Base-by-base conservation (phyloP, 2,888 invertebrate genomes). In the Microctonus aethiopoides region DNA sequence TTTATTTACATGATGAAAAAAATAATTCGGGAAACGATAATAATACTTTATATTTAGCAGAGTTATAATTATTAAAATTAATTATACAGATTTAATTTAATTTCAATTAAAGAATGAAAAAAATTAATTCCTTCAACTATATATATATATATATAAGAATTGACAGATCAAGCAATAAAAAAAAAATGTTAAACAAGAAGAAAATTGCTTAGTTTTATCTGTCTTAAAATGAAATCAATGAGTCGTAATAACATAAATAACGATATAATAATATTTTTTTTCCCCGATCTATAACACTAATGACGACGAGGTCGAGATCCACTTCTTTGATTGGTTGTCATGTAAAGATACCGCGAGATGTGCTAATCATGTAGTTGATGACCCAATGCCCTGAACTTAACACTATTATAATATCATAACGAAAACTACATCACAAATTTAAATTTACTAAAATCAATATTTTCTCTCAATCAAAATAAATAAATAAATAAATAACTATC, bases 261-360 rank as follows among this genome's bases (percentile, higher is more conserved):
- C 5, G n/a, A 39, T 39, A 39, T 39, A n/a, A 39, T 39, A 39
- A 13, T 6, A 32, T 32, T 32, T 20, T n/a, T 46, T 46, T 46
- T 13, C n/a, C 26, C 7, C n/a, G 54, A 54, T 54, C n/a, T 54
- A 26, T 54, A 54, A 29, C 26, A 69, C 68, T 61, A 72, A 16
- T 16, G 46, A 46, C 67, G 73, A 64, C 57, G 75, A 76, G 78
- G 80, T 79, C 77, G 78, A 78, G 79, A 79, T 78, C 75, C 51
- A 16, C 72, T 68, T 32, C 72, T 71, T 66, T 69, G 77, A 79
- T 79, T 77, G 80, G 78, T 74, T 77, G 72, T 71, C 66, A 73
- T 72, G 57, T 66, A 73, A 74, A 70, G 66, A 68, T 74, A 75
- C 71, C 73, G 62, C 68, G 60, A 75, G 75, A 78, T 78, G 78